Evolutionary conservation across 1,140 invertebrate genomes (phyloP).

Genomic region (Procambarus virginalis): DNA sequence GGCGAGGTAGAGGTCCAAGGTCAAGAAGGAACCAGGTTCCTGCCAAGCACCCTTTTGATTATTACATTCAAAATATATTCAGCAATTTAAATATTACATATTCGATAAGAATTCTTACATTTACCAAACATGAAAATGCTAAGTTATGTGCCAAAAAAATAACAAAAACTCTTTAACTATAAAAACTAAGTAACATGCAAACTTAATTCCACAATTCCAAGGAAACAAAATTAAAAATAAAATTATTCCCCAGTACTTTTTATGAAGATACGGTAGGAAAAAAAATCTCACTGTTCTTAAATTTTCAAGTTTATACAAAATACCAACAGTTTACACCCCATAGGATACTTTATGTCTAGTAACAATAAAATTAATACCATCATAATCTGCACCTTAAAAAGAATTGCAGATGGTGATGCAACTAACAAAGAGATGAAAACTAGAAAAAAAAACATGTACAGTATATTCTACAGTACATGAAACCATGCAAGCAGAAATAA

Average conservation of each 20-base stretch:
- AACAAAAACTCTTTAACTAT: neutral
- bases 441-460: neutral
- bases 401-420: neutral
- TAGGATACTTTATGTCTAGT: too few relatives aligned
- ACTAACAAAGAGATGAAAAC: neutral
- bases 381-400: neutral
- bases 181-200: slow-evolving; percentile 15
- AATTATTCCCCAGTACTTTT: too few relatives aligned
- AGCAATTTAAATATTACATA: slow-evolving; percentile 9
- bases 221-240: too few relatives aligned
- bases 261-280: too few relatives aligned
- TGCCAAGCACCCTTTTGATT: neutral
- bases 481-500: slow-evolving; percentile 1
- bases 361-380: too few relatives aligned
- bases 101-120: neutral
- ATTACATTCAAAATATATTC: slow-evolving; percentile 14
- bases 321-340: too few relatives aligned
- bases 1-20: slow-evolving; percentile 13
- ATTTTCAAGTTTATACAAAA: too few relatives aligned
- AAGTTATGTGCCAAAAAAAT: slow-evolving; percentile 10
- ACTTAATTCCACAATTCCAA: neutral
- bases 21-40: slow-evolving; percentile 2
- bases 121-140: neutral
- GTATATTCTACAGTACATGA: neutral
- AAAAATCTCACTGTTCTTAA: too few relatives aligned